Base-by-base conservation (phyloP, 2,888 invertebrate species). In the Microctonus brassicae region DNA sequence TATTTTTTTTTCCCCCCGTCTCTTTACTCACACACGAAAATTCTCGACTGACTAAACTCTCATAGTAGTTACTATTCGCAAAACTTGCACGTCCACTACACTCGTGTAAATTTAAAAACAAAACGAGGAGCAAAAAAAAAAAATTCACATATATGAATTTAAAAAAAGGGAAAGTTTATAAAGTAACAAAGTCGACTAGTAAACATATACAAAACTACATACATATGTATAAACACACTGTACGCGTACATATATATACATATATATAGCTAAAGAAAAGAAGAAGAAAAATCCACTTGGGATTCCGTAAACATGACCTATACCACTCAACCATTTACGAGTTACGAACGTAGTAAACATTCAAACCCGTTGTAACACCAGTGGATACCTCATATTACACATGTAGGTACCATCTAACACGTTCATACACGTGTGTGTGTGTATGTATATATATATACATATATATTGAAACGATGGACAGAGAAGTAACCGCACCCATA, bases 261-360 rank as follows among this genome's bases (percentile, higher is more conserved):
- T n/a, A n/a, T n/a, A 17, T 17, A 7, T 9, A 47, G 47, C 17
- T 47, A n/a, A 2, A 17, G 17, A 65, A 58, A 20, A 57, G 13
- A 61, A 64, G 17, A 57, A 65, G 34, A 71, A 66, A 74, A 70
- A 68, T 66, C 69, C 74, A 70, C 66, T 73, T 69, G 69, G 69
- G 69, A 77, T 73, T 76, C 72, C 73, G 77, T 76, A 76, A 77
- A 77, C 76, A 75, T 75, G 76, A 76, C 73, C 76, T 77, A 75
- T 76, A 75, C 76, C 75, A 73, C 29, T 75, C 64, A 34, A 67
- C 29, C 17, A 70, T 68, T 69, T 65, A 71, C 67, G 58, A 73
- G 63, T 55, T n/a, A 47, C 17, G n/a, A 47, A 42, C 39, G 29
- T 42, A n/a, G 60, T 60, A 60, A 52, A 72, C 57, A 52, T 36